phyloP scores from a whole-genome alignment of 2,113 vertebrate species.

The Piprites chloris region DNA sequence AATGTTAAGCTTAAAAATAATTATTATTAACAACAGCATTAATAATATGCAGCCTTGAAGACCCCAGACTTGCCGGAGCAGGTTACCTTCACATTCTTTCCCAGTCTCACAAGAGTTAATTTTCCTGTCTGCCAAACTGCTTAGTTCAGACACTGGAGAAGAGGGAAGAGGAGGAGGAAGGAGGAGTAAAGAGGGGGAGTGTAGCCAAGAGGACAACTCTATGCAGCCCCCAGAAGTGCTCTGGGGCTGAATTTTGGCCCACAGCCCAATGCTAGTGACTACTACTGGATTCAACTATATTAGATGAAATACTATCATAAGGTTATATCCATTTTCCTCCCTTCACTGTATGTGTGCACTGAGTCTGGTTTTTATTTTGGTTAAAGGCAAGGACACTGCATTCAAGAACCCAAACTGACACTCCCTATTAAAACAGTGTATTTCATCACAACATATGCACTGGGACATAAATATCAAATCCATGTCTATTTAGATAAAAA shows the following conservation, averaged over 20 bases:
- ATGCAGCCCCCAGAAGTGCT: background rate
- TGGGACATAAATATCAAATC: conserved; percentile 40
- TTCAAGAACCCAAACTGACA: conserved; percentile 36
- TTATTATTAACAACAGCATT: background rate
- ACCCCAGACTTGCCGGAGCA: background rate
- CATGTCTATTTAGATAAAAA: background rate
- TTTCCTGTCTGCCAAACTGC: background rate
- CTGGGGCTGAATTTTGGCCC: background rate
- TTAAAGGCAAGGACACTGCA: conserved; percentile 48
- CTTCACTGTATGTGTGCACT: background rate
- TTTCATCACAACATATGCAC: conserved; percentile 6
- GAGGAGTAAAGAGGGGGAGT: background rate
- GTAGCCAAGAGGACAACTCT: background rate
- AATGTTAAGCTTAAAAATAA: background rate
- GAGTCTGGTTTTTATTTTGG: conserved; percentile 63
- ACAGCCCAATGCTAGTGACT: background rate
- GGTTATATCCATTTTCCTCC: background rate
- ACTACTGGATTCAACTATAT: background rate
- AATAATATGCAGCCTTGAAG: background rate
- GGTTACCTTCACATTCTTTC: background rate
- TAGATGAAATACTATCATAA: background rate
- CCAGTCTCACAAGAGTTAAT: background rate
- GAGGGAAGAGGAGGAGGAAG: background rate
- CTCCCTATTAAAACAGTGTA: conserved; percentile 53
- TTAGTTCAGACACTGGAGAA: background rate